Percentiles rank a stretch among this genome's conserved stretches.
Conservation (phyloP, 2,113 vertebrate genomes). For the Spea bombifrons region DNA sequence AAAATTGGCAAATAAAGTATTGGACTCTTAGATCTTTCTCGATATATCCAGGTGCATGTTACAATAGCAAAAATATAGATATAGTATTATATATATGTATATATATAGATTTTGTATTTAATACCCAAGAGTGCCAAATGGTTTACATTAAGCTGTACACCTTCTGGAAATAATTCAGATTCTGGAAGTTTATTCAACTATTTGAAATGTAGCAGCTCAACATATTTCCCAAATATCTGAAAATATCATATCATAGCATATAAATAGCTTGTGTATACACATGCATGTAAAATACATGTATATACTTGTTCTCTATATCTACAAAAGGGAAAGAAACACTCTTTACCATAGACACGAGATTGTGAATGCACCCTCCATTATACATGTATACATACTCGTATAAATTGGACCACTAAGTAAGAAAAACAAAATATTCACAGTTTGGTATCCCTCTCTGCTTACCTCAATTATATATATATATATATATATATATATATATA, state of each 20-base stretch:
- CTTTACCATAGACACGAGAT: conserved; percentile 23
- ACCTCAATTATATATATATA: conserved; percentile 68
- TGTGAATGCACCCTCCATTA: conserved; percentile 90
- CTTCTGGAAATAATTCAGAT: conserved; percentile 31
- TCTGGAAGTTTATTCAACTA: conserved; percentile 34
- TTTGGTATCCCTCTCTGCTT: conserved; percentile 90
- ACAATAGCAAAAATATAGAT: conserved; percentile 73
- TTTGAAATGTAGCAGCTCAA: conserved; percentile 42
- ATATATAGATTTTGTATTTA: conserved; percentile 13
- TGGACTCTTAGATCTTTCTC: conserved; percentile 78
- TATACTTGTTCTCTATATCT: conserved; percentile 54
- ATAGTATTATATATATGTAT: conserved; percentile 17
- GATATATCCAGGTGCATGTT: conserved; percentile 74
- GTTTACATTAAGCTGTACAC: conserved; percentile 7
- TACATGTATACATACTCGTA: conserved; percentile 82
- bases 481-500: conserved; percentile 31
- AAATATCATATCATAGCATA: conserved; percentile 70
- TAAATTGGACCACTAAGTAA: conserved; percentile 42
- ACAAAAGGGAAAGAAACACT: conserved; percentile 55
- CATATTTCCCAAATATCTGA: conserved; percentile 76
- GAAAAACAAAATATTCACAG: conserved; percentile 78
- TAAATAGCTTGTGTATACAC: not conserved
- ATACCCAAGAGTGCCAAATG: not conserved
- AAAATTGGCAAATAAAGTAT: conserved; percentile 91
- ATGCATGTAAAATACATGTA: not conserved